Conservation (phyloP, 2,113 vertebrate species). For the Datnioides undecimradiatus region DNA sequence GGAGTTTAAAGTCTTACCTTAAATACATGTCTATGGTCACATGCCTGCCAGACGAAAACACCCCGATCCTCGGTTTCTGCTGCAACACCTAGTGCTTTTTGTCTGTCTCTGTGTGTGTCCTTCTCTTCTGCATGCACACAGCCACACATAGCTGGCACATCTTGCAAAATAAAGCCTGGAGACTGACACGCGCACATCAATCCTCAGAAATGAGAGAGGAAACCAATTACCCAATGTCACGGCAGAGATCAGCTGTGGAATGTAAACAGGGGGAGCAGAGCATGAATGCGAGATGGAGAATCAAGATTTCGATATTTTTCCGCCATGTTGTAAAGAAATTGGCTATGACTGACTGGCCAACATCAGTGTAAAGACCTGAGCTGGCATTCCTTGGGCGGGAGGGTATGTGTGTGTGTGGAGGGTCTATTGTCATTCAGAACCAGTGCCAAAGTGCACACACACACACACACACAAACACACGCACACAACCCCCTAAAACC, state of each 20-base stretch:
- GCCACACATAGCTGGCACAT: background rate
- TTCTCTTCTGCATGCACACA: conserved; percentile 4
- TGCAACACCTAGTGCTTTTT: conserved; percentile 8
- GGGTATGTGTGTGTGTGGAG: background rate
- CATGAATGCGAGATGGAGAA: conserved; percentile 42
- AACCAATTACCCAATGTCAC: conserved; percentile 28
- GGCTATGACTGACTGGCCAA: conserved; percentile 10
- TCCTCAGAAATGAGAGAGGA: conserved; percentile 29
- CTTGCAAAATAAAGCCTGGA: background rate
- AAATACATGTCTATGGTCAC: conserved; percentile 60
- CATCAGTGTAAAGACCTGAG: conserved; percentile 43
- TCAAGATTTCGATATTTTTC: conserved; percentile 53
- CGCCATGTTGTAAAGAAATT: conserved; percentile 4
- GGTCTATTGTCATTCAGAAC: conserved; percentile 77
- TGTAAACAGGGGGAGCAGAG: conserved; percentile 43
- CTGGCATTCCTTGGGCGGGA: conserved; percentile 61
- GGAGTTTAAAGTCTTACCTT: conserved; percentile 66
- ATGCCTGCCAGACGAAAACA: conserved; percentile 51
- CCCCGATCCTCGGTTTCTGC: conserved; percentile 34
- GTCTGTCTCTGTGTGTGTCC: conserved; percentile 7
- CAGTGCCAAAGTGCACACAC: conserved; percentile 26
- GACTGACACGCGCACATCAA: conserved; percentile 8
- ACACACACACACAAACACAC: too few relatives aligned
- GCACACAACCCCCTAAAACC: background rate
- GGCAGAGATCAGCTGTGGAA: conserved; percentile 43